A percentile compares a stretch with the other conserved stretches of the same genome.
Evolutionary conservation across 2,888 invertebrate species (phyloP).

Genomic region (Drosophila koepferae): DNA sequence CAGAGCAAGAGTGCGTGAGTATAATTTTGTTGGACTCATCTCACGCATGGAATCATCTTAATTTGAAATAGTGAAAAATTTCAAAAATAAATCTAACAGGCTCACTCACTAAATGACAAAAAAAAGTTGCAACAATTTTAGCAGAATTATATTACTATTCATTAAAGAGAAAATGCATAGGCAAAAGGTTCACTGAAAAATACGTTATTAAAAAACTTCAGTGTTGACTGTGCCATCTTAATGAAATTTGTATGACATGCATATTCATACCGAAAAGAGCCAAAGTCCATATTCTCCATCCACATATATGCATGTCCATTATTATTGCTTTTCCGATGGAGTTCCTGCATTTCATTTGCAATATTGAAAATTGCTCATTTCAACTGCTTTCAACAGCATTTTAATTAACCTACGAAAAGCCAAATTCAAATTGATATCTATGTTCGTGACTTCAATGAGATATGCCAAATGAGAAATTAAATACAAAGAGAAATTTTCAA

Average conservation of each 20-base stretch:
- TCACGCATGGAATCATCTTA: too few relatives aligned
- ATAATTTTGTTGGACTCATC: too few relatives aligned
- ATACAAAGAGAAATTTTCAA: too few relatives aligned
- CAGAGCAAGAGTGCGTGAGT: too few relatives aligned
- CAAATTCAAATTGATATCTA: background rate
- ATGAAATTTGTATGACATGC: background rate
- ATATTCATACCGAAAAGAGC: background rate
- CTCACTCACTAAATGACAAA: too few relatives aligned
- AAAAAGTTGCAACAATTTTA: too few relatives aligned
- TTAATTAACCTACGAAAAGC: constrained; percentile 2
- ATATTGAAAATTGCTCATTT: background rate
- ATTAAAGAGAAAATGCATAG: too few relatives aligned
- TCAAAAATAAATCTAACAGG: too few relatives aligned
- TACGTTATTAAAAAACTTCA: background rate
- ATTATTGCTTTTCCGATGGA: too few relatives aligned
- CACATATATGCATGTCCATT: background rate
- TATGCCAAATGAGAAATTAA: background rate
- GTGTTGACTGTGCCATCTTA: background rate
- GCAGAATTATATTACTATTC: too few relatives aligned
- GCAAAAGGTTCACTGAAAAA: too few relatives aligned
- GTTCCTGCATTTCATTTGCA: background rate
- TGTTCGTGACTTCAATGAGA: background rate
- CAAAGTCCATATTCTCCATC: background rate
- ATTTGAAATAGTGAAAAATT: too few relatives aligned
- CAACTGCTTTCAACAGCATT: background rate